Evolutionary conservation across 2,888 invertebrate genomes (phyloP), one percentile per base, ranked within the genome.

Genomic region (Heliothis peltigera): DNA sequence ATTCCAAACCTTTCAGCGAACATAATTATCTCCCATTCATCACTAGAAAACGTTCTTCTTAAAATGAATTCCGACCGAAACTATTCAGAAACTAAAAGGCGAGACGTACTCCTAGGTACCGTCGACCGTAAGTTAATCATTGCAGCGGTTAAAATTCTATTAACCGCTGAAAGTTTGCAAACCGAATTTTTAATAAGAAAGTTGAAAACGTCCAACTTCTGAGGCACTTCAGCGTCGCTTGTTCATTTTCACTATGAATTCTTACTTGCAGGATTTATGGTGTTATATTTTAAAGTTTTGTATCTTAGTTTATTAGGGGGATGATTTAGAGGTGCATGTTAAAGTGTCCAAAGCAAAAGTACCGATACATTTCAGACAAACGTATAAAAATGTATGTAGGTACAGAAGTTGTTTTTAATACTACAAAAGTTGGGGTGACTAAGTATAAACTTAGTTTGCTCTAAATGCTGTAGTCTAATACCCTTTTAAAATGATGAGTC

Each of bases 161-260:
- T 91, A 90, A 84, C 83, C 79, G 81, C 61, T 47, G 46, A 73
- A 87, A 91, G 85, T 89, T 88, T 81, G 68, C 81, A 84, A 88
- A 87, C 88, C 84, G 86, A 90, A 90, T 90, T 92, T 91, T 92
- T 91, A 91, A 91, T 91, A 90, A 90, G 88, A 87, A 90, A 89
- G 84, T 87, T 85, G 79, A 83, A 77, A 74, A 79, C 81, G 86
- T 80, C 64, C 77, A 79, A 82, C 75, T 82, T 72, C 7, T 62
- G 25, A 65, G 17, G 69, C 63, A 73, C 80, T 84, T 77, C 77
- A 71, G 67, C 70, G 64, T 73, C 64, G 68, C 70, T 80, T 81
- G 84, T 80, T 86, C 84, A 87, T 88, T 87, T 89, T 86, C 81
- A 76, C 82, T 81, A 79, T 76, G 79, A 80, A 83, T 83, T 77